These are phyloP conservation scores for Pheucticus melanocephalus DNA, from an alignment of 2,113 vertebrate genomes.

Conservation along the genomic window DNA sequence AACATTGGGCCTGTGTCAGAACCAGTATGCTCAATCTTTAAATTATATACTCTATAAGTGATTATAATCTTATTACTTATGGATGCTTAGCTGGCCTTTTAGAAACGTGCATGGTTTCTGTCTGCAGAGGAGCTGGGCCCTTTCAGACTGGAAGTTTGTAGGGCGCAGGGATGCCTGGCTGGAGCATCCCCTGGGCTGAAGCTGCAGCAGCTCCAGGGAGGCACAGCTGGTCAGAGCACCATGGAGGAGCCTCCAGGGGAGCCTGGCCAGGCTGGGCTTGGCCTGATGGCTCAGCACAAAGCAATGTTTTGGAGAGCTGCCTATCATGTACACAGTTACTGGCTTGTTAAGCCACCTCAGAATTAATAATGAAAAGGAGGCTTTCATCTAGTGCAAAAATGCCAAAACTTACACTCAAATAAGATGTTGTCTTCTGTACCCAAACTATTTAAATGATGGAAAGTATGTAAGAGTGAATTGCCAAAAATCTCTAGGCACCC, in stretches of 20 bases:
- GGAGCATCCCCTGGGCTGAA: neutral
- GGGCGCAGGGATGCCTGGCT: neutral
- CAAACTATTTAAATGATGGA: neutral
- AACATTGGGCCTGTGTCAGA: neutral
- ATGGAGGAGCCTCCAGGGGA: fast-evolving
- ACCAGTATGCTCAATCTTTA: neutral
- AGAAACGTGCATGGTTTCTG: fast-evolving
- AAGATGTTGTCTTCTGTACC: neutral
- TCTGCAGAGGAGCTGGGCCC: neutral
- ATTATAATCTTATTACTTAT: neutral
- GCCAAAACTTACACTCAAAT: neutral
- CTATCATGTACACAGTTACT: neutral
- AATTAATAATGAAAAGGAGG: neutral
- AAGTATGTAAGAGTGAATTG: neutral
- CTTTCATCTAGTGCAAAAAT: neutral
- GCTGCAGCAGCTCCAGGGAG: neutral
- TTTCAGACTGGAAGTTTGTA: neutral
- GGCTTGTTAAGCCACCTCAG: neutral
- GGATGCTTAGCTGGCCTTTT: neutral
- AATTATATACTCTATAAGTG: neutral
- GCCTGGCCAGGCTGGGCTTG: neutral
- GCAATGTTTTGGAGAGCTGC: neutral
- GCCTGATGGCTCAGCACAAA: neutral
- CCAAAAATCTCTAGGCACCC: neutral
- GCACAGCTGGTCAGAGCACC: neutral